These are phyloP conservation scores for Limosa lapponica DNA, from an alignment of 2,797 vertebrate species.

Conservation along the genomic window DNA sequence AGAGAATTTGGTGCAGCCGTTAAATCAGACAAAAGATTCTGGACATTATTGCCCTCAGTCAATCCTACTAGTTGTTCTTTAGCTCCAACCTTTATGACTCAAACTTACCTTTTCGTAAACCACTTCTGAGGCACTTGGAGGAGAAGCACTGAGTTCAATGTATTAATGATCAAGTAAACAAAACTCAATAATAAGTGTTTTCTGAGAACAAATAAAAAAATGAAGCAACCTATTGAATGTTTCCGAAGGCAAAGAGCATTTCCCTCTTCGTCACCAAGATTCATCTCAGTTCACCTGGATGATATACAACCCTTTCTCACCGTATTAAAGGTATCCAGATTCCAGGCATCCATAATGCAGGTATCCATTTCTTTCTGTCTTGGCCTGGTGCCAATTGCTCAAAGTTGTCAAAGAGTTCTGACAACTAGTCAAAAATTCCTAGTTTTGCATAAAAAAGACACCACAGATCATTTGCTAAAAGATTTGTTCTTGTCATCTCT, in stretches of 20 bases:
- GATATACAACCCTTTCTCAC: not conserved
- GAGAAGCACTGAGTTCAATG: not conserved
- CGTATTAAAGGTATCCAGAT: not conserved
- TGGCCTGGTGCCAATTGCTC: conserved; percentile 8
- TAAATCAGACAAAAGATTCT: not conserved
- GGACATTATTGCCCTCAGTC: not conserved
- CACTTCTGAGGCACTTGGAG: not conserved
- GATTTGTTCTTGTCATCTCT: not conserved
- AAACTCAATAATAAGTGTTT: conserved; percentile 10
- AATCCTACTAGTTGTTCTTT: not conserved
- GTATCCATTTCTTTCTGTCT: conserved; percentile 38
- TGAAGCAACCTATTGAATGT: not conserved
- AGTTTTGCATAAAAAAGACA: conserved; percentile 3
- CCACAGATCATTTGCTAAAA: not conserved
- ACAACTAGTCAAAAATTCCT: not conserved
- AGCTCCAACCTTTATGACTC: not conserved
- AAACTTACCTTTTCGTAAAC: not conserved
- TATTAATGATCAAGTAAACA: not conserved
- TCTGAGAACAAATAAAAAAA: conserved; percentile 11
- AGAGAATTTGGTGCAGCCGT: not conserved
- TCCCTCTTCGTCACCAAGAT: conserved; percentile 12
- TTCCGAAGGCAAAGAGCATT: conserved; percentile 6
- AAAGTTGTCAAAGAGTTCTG: not conserved
- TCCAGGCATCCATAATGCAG: too few species aligned
- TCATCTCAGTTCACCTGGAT: conserved; percentile 4